A percentile compares a stretch with the other conserved stretches of the same genome.
phyloP scores from a whole-genome alignment of 2,888 invertebrate species.

The Mantis religiosa region DNA sequence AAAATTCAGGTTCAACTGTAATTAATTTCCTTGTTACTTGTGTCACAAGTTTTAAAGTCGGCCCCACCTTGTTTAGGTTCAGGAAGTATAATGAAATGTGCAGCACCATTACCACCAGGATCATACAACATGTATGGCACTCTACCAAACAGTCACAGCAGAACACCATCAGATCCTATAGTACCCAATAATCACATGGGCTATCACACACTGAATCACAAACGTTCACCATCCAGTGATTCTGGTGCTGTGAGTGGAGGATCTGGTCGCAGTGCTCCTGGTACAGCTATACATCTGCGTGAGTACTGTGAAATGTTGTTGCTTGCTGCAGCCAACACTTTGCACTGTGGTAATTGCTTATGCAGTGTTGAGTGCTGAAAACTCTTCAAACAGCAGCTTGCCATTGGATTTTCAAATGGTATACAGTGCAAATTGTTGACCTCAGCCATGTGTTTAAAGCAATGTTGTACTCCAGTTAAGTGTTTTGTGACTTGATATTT shows the following conservation, averaged over 20 bases:
- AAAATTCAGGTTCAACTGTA: too few species aligned
- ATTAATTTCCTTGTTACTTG: too few species aligned
- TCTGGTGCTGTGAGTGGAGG: constrained; percentile 38
- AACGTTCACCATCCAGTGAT: constrained; percentile 66
- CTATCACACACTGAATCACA: constrained; percentile 57
- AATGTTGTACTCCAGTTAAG: too few species aligned
- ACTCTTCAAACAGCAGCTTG: too few species aligned
- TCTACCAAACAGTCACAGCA: constrained; percentile 57
- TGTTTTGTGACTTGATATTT: too few species aligned
- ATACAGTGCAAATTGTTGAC: too few species aligned
- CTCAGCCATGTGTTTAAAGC: too few species aligned
- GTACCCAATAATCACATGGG: constrained; percentile 35
- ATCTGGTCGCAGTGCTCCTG: constrained; percentile 27
- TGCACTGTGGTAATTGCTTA: not conserved
- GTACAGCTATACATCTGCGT: constrained; percentile 36
- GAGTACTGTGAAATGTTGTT: constrained; percentile 13
- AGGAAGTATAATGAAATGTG: constrained; percentile 75
- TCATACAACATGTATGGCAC: constrained; percentile 57
- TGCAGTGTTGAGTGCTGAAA: too few species aligned
- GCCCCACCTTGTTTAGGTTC: not conserved
- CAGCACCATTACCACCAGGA: constrained; percentile 72
- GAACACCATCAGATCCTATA: constrained; percentile 59
- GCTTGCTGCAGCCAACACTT: not conserved
- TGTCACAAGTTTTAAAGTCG: too few species aligned
- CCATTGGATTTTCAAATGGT: too few species aligned